These are phyloP conservation scores for Antrozous pallidus DNA, from an alignment of 2,797 vertebrate species.

Conservation along the genomic window DNA sequence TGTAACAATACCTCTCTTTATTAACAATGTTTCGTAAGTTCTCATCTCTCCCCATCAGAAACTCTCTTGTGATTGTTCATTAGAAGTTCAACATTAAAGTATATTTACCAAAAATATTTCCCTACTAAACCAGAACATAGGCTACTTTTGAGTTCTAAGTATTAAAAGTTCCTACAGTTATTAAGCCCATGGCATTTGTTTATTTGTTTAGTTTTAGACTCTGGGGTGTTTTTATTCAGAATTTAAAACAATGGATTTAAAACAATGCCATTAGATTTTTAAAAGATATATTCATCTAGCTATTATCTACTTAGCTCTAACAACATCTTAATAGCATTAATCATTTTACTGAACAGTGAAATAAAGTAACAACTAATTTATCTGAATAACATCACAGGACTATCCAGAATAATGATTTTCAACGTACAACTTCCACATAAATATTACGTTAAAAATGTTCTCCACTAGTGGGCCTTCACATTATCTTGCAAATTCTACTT, in stretches of 20 bases:
- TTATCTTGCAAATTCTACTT: slow-evolving; percentile 35
- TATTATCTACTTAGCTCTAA: slow-evolving; percentile 35
- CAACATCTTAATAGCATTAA: slow-evolving; percentile 6
- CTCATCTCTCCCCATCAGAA: slow-evolving; percentile 2
- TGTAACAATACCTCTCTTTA: slow-evolving; percentile 4
- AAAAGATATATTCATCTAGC: background rate
- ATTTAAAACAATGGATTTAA: slow-evolving; percentile 28
- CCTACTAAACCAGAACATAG: slow-evolving; percentile 11
- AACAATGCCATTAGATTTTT: background rate
- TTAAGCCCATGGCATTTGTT: background rate
- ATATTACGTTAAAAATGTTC: background rate
- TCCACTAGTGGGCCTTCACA: background rate
- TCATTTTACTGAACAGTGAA: slow-evolving; percentile 43
- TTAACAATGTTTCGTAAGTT: slow-evolving; percentile 40
- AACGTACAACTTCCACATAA: slow-evolving; percentile 1
- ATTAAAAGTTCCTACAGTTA: slow-evolving; percentile 10
- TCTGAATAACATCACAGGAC: background rate
- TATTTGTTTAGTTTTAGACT: slow-evolving; percentile 34
- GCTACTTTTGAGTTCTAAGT: slow-evolving; percentile 6
- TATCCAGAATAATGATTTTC: slow-evolving; percentile 4
- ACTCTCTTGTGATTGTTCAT: slow-evolving; percentile 10
- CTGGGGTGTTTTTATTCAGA: background rate
- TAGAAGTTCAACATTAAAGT: slow-evolving; percentile 33
- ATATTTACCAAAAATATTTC: slow-evolving; percentile 43
- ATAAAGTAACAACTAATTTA: slow-evolving; percentile 33